These are phyloP conservation scores for Gallinago undulata DNA, from an alignment of 2,113 vertebrate genomes.

Conservation along the genomic window DNA sequence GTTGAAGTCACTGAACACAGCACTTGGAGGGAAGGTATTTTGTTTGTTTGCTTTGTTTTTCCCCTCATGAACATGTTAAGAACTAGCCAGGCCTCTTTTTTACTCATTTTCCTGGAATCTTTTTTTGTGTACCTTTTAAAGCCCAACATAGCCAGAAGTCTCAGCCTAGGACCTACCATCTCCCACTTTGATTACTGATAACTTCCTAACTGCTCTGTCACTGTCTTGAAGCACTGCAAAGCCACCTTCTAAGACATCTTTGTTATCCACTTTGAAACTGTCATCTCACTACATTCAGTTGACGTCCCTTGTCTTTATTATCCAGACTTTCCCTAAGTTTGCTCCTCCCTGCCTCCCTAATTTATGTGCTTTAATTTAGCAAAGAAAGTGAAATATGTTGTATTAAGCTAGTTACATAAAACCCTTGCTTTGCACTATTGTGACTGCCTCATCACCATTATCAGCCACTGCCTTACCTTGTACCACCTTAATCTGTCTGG, in stretches of 20 bases:
- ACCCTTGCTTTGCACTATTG: not conserved
- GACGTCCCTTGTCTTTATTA: not conserved
- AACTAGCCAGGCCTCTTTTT: not conserved
- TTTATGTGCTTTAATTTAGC: not conserved
- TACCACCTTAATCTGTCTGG: not conserved
- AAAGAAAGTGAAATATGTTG: not conserved
- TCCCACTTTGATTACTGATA: not conserved
- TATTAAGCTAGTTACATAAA: not conserved
- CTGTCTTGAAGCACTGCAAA: not conserved
- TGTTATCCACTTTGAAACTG: not conserved
- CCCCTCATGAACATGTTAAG: not conserved
- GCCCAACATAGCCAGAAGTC: not conserved
- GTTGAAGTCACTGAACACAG: not conserved
- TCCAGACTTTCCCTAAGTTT: not conserved
- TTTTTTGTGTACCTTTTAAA: not conserved
- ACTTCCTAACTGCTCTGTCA: not conserved
- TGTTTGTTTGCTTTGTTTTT: not conserved
- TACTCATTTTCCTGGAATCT: not conserved
- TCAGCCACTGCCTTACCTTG: not conserved
- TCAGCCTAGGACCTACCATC: not conserved
- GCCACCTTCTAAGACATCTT: not conserved
- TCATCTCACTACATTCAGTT: not conserved
- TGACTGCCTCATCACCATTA: not conserved
- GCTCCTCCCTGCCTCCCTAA: not conserved
- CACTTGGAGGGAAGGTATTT: not conserved